These are phyloP conservation scores for Pelusios castaneus DNA, from an alignment of 2,113 vertebrate species.

Conservation along the genomic window DNA sequence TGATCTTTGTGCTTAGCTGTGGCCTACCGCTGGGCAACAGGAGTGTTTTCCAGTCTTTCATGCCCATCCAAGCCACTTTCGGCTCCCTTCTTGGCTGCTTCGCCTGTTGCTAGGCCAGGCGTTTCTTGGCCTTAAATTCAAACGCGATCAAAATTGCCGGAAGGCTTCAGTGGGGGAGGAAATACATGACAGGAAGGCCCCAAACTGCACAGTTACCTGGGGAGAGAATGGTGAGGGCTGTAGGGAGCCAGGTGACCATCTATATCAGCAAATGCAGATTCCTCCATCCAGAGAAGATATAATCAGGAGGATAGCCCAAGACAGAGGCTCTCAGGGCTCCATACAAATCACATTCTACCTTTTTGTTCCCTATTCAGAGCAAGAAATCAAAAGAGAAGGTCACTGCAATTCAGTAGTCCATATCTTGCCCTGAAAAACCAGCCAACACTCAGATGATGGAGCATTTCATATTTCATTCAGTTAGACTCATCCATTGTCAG, in stretches of 20 bases:
- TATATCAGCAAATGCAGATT: not conserved
- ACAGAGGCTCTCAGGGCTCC: not conserved
- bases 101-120: not conserved
- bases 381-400: not conserved
- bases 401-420: not conserved
- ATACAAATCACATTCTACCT: not conserved
- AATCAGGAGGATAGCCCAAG: not conserved
- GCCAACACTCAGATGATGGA: slow-evolving; percentile 1
- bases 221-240: not conserved
- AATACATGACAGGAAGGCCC: not conserved
- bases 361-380: not conserved
- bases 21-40: rapidly evolving
- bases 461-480: slow-evolving; percentile 11
- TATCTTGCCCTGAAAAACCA: not conserved
- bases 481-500: slow-evolving; percentile 34
- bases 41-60: slow-evolving; percentile 23
- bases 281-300: not conserved
- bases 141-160: not conserved
- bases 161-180: not conserved
- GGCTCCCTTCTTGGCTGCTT: not conserved
- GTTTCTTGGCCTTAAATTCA: not conserved
- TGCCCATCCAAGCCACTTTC: not conserved
- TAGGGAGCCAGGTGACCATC: not conserved
- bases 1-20: no score
- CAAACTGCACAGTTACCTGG: not conserved